Evolutionary conservation across 2,797 vertebrate genomes (phyloP).

Genomic region (Ataeniobius toweri): DNA sequence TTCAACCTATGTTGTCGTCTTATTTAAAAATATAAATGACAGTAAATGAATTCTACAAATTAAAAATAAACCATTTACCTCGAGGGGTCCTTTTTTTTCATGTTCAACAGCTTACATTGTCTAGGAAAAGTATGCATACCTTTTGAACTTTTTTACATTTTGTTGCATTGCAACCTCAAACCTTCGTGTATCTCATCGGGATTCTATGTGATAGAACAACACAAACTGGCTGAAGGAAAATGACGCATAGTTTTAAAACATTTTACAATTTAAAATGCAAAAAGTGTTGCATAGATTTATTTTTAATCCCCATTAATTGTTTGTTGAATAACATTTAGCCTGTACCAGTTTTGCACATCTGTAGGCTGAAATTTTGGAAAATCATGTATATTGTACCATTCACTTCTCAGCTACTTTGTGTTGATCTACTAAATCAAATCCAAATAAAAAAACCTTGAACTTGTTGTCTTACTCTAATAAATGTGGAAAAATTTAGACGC

Average conservation of each 20-base stretch:
- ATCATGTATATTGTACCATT: background rate
- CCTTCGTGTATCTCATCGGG: no score
- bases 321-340: background rate
- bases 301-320: background rate
- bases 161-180: background rate
- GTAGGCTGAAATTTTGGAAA: background rate
- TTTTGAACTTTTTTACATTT: background rate
- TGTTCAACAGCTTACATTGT: background rate
- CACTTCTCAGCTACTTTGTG: background rate
- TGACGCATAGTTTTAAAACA: background rate
- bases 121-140: background rate
- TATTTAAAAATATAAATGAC: background rate
- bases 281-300: background rate
- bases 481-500: no score
- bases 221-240: background rate
- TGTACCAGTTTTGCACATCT: background rate
- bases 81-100: background rate
- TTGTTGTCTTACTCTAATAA: background rate
- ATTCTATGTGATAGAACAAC: background rate
- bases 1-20: background rate
- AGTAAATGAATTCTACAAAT: background rate
- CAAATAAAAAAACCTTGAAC: background rate
- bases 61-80: background rate
- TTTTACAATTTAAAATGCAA: background rate
- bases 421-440: background rate